Evolutionary conservation across 92 coral and sea anemone genomes (phyloP).

Genomic region (Montipora capitata): DNA sequence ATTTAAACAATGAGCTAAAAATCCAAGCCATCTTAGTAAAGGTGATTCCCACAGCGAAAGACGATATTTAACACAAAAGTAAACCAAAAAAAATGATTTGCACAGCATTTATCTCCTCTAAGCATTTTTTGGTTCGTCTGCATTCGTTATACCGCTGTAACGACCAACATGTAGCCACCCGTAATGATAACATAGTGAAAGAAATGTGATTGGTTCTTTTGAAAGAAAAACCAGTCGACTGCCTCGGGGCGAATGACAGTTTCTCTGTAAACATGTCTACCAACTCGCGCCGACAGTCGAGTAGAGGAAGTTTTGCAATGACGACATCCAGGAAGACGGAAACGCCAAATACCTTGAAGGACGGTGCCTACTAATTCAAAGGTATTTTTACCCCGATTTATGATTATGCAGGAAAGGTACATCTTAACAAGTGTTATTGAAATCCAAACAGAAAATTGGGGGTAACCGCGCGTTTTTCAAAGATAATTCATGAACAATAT

Average conservation of each 20-base stretch:
- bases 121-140: conserved; percentile 17
- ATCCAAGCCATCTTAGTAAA: conserved; percentile 36
- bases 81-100: conserved; percentile 38
- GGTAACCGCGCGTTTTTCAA: no score
- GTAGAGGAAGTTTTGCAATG: no score
- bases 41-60: not conserved
- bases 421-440: no score
- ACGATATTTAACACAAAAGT: conserved; percentile 3
- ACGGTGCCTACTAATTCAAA: no score
- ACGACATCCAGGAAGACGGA: no score
- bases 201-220: conserved; percentile 44
- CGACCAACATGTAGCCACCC: conserved; percentile 27
- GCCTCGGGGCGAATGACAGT: not conserved
- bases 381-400: no score
- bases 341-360: no score
- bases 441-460: no score
- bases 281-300: not conserved
- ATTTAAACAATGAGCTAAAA: conserved; percentile 36
- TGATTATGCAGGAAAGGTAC: no score
- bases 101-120: conserved; percentile 31
- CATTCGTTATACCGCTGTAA: conserved; percentile 24
- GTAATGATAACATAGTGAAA: not conserved
- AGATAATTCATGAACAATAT: no score
- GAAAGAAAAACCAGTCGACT: conserved; percentile 19
- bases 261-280: not conserved